Conservation (phyloP, 2,113 vertebrate genomes). For the Panthera leo region DNA sequence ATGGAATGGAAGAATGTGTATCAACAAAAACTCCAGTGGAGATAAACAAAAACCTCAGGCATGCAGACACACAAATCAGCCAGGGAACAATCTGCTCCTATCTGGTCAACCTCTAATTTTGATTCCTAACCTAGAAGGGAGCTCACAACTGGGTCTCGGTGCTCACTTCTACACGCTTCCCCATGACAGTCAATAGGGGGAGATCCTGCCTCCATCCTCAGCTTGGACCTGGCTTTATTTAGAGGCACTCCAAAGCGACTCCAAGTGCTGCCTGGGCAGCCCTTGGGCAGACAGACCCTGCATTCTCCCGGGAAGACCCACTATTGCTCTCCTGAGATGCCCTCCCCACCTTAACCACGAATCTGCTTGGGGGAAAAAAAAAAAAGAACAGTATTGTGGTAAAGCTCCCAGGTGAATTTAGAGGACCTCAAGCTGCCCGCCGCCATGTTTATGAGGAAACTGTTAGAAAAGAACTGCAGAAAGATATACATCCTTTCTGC, state of each 20-base stretch:
- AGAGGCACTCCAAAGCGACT: not conserved
- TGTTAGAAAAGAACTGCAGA: not conserved
- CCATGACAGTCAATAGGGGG: not conserved
- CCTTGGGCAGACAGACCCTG: not conserved
- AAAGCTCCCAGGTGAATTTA: not conserved
- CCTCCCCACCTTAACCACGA: not conserved
- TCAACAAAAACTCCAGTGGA: not conserved
- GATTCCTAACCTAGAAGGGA: not conserved
- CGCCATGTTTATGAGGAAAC: not conserved
- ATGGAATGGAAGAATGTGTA: not conserved
- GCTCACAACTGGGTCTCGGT: not conserved
- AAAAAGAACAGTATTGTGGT: not conserved
- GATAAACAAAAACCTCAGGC: not conserved
- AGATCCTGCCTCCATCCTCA: not conserved
- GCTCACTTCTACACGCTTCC: not conserved
- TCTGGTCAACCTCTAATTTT: not conserved
- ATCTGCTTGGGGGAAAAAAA: not conserved
- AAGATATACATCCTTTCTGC: not conserved
- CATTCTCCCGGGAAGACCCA: not conserved
- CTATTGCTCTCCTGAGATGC: not conserved
- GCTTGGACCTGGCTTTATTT: not conserved
- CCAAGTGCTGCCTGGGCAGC: no score
- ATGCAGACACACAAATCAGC: not conserved
- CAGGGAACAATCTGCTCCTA: not conserved
- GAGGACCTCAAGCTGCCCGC: not conserved